These are phyloP conservation scores for Caenorhabditis tropicalis DNA, from an alignment of 1,140 invertebrate genomes.

Conservation along the genomic window DNA sequence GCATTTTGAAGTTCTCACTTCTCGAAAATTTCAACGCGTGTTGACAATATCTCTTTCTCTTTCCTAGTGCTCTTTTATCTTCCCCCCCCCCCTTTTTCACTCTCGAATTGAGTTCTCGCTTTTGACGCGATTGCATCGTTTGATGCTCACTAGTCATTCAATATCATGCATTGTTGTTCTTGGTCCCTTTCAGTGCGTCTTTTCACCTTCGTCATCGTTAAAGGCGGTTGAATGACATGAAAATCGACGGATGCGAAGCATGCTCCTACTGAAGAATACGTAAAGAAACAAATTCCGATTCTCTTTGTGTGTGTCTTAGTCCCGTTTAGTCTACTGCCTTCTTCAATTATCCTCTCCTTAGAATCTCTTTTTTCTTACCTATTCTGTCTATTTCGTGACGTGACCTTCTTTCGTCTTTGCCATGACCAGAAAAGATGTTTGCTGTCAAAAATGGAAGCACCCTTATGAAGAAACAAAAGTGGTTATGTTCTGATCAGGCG, in stretches of 20 bases:
- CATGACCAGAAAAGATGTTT: neutral
- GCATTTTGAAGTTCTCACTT: neutral
- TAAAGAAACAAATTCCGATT: slow-evolving; percentile 8
- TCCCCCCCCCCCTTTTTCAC: neutral
- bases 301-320: neutral
- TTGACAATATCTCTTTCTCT: slow-evolving; percentile 35
- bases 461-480: neutral
- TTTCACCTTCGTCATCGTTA: neutral
- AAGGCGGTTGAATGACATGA: neutral
- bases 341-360: neutral
- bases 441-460: slow-evolving; percentile 3
- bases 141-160: neutral
- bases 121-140: slow-evolving; percentile 36
- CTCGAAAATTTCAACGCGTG: slow-evolving; percentile 31
- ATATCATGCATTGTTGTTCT: slow-evolving; percentile 21
- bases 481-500: neutral
- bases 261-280: neutral
- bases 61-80: neutral
- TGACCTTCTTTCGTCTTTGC: neutral
- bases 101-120: slow-evolving; percentile 11
- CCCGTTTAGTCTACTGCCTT: neutral
- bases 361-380: neutral
- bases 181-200: neutral
- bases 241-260: neutral
- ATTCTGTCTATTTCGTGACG: slow-evolving; percentile 11